A percentile compares a stretch with the other conserved stretches of the same genome.
These are phyloP conservation scores for Myrmecobius fasciatus DNA, from an alignment of 2,113 vertebrate genomes.

Conservation along the genomic window DNA sequence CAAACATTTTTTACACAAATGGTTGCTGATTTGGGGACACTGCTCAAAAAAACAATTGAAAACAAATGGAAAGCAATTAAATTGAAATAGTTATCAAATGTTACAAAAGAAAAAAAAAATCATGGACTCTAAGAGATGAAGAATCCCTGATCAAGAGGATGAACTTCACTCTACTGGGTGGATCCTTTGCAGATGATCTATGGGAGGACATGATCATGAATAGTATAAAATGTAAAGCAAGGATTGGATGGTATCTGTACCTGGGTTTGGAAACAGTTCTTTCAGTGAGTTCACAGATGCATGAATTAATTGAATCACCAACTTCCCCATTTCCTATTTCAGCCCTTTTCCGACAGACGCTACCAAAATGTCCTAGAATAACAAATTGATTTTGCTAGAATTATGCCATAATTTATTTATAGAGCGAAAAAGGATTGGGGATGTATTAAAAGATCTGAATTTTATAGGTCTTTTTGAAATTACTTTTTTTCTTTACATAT, in stretches of 20 bases:
- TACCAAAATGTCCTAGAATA: neutral
- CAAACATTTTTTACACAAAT: neutral
- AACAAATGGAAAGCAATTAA: too few species aligned
- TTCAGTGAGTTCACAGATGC: neutral
- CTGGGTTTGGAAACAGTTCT: neutral
- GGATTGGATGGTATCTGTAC: rapidly evolving
- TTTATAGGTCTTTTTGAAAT: neutral
- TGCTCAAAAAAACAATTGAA: too few species aligned
- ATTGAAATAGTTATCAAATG: neutral
- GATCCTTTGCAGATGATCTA: neutral
- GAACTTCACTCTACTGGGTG: neutral
- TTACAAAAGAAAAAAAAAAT: neutral
- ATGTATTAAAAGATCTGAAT: neutral
- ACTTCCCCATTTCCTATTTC: neutral
- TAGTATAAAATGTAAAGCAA: neutral
- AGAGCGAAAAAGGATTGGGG: neutral
- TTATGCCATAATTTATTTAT: neutral
- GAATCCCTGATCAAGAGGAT: neutral
- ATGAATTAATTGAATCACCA: neutral
- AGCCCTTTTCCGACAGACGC: neutral
- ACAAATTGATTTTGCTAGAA: neutral
- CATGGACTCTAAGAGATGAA: neutral
- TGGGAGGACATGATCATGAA: neutral
- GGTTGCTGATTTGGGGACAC: neutral
- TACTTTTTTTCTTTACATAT: neutral